phyloP scores from a whole-genome alignment of 1,140 invertebrate species.

The Euwallacea fornicatus region DNA sequence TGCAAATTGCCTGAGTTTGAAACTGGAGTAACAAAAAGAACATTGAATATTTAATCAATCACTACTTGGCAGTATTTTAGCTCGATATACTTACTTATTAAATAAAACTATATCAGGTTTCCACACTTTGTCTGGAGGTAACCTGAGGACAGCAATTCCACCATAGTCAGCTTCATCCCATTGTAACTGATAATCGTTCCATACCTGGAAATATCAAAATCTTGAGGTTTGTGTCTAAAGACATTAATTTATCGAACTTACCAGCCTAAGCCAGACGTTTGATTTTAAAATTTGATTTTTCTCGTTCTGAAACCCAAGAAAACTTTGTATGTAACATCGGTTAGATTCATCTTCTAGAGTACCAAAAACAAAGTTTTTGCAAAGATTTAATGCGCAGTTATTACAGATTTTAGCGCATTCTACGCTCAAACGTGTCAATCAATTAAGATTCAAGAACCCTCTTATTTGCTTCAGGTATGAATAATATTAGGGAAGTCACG shows the following conservation, averaged over 20 bases:
- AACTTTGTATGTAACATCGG: too few relatives aligned
- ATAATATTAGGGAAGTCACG: conserved; percentile 10
- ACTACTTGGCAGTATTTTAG: not conserved
- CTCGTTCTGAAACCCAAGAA: conserved; percentile 78
- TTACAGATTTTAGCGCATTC: too few relatives aligned
- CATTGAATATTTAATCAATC: not conserved
- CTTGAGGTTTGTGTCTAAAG: not conserved
- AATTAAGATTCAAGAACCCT: conserved; percentile 11
- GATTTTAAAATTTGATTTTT: conserved; percentile 99
- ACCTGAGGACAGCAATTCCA: conserved; percentile 90
- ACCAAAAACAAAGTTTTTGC: too few relatives aligned
- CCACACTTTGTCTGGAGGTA: conserved; percentile 99
- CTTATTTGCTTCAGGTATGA: conserved; percentile 6
- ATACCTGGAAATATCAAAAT: conserved; percentile 63
- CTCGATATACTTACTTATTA: conserved; percentile 85
- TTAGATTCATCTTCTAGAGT: too few relatives aligned
- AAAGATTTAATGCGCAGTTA: too few relatives aligned
- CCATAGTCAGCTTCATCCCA: conserved; percentile 99
- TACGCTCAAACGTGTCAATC: not conserved
- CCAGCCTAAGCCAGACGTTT: conserved; percentile 95
- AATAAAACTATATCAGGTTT: conserved; percentile 99
- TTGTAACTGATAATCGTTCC: conserved; percentile 96
- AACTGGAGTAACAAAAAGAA: too few relatives aligned
- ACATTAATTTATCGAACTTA: conserved; percentile 52
- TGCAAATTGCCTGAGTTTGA: too few relatives aligned